phyloP scores from a whole-genome alignment of 2,888 invertebrate genomes.

The Agrochola circellaris region DNA sequence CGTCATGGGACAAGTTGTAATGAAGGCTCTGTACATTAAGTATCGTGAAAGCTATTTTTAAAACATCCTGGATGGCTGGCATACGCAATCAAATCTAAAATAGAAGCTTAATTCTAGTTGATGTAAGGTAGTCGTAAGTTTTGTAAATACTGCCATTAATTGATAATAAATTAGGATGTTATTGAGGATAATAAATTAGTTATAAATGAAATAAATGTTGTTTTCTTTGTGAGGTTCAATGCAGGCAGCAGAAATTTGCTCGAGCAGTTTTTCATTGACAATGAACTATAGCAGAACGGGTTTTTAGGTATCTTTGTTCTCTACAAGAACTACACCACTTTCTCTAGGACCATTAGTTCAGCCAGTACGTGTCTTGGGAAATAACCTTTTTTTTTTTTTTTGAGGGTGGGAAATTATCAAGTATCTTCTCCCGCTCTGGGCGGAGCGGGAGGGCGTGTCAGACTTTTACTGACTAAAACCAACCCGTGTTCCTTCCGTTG shows the following conservation, averaged over 20 bases:
- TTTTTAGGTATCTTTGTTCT: no score
- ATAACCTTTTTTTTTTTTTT: no score
- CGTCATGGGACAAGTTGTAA: no score
- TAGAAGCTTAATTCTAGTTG: conserved; percentile 3
- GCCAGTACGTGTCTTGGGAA: no score
- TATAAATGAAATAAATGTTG: background rate
- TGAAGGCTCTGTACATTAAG: no score
- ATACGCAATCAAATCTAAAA: background rate
- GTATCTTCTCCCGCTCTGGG: no score
- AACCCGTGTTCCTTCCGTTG: no score
- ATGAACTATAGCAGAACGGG: background rate
- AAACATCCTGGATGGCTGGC: background rate
- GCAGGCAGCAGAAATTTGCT: background rate
- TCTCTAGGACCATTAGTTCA: no score
- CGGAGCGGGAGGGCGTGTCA: no score
- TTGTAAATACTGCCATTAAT: conserved; percentile 46
- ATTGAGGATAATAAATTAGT: conserved; percentile 30
- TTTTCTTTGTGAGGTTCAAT: conserved; percentile 12
- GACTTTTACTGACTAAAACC: no score
- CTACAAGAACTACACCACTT: no score
- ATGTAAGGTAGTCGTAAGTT: conserved; percentile 33
- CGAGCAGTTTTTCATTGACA: background rate
- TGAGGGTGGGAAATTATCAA: no score
- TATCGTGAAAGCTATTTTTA: background rate
- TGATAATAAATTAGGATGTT: background rate